Evolutionary conservation across 2,113 vertebrate genomes (phyloP).

Genomic region (Pachycephala philippinensis): DNA sequence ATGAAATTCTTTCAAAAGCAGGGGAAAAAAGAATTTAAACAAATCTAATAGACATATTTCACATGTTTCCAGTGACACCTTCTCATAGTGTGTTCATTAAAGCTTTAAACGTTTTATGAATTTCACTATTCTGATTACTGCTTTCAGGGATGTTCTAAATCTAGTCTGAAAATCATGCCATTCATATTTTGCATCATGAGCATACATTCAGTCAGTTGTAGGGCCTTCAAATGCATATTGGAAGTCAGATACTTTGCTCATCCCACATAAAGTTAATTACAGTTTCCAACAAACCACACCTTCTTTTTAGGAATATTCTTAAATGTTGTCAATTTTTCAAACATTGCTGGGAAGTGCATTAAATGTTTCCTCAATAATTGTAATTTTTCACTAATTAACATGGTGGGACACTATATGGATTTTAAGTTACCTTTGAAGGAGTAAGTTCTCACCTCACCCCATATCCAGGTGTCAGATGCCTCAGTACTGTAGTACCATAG

Average conservation of each 20-base stretch:
- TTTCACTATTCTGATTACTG: background rate
- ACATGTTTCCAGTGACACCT: background rate
- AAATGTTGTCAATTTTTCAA: background rate
- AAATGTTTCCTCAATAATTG: background rate
- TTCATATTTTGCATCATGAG: background rate
- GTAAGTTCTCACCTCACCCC: background rate
- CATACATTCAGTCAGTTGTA: background rate
- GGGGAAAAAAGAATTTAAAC: background rate
- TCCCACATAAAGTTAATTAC: background rate
- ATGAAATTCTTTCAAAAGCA: background rate
- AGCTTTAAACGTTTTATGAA: background rate
- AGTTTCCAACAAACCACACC: background rate
- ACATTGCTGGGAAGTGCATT: background rate
- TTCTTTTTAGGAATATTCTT: background rate
- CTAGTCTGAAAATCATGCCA: background rate
- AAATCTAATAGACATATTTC: background rate
- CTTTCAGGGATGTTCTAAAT: background rate
- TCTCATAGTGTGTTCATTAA: background rate
- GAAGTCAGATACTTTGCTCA: background rate
- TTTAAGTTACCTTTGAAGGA: background rate
- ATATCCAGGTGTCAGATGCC: background rate
- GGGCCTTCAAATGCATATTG: background rate
- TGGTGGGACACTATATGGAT: background rate
- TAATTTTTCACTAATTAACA: background rate
- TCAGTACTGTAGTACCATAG: rapidly evolving